These are phyloP conservation scores for Ochotona curzoniae DNA, from an alignment of 2,113 vertebrate genomes.

Conservation along the genomic window DNA sequence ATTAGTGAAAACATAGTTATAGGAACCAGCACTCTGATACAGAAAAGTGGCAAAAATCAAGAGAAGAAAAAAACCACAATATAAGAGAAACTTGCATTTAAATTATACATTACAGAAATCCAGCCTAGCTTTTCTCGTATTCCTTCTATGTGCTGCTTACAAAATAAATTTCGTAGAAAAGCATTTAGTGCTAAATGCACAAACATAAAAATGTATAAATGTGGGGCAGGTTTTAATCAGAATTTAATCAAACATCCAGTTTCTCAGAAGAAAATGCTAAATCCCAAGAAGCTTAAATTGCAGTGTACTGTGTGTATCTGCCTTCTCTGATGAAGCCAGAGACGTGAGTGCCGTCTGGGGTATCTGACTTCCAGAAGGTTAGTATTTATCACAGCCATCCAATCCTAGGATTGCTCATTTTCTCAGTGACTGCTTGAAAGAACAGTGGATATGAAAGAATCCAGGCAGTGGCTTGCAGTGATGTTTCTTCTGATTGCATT, in stretches of 20 bases:
- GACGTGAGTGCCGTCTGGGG: neutral
- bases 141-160: neutral
- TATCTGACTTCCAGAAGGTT: neutral
- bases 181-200: neutral
- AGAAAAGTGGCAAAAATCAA: neutral
- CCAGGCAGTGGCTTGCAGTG: neutral
- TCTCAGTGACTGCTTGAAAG: neutral
- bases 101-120: neutral
- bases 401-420: neutral
- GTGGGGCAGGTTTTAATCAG: neutral
- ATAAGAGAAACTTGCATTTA: neutral
- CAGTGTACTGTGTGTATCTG: neutral
- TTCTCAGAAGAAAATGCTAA: neutral
- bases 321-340: conserved; percentile 1
- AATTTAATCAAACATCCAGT: neutral
- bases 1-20: conserved; percentile 16
- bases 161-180: neutral
- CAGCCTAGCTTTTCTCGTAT: neutral
- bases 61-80: neutral
- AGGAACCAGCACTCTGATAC: neutral
- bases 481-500: neutral
- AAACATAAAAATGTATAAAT: neutral
- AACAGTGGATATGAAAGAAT: neutral
- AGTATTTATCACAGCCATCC: neutral
- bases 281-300: neutral